phyloP scores from a whole-genome alignment of 1,140 invertebrate genomes.

The Camponotus vicinus region DNA sequence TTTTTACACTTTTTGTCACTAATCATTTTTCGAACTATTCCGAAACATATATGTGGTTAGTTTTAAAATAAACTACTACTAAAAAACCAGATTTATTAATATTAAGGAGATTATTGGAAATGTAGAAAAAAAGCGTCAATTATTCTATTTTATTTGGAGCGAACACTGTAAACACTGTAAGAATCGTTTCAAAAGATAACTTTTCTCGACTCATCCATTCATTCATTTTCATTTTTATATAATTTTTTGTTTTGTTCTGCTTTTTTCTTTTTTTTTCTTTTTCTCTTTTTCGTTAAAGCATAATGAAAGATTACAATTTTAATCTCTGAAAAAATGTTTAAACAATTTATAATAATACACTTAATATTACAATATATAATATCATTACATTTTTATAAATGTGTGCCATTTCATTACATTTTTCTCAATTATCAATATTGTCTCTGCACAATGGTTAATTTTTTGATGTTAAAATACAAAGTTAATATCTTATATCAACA shows the following conservation, averaged over 20 bases:
- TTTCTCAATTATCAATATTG: neutral
- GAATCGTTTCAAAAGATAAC: conserved; percentile 1
- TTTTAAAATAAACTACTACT: neutral
- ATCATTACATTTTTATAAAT: conserved; percentile 2
- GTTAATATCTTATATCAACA: conserved; percentile 22
- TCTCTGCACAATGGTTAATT: conserved; percentile 39
- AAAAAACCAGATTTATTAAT: neutral
- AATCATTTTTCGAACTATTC: conserved; percentile 12
- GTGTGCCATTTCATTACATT: conserved; percentile 28
- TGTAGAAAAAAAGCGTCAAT: neutral
- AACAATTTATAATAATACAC: neutral
- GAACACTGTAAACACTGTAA: neutral
- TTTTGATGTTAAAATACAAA: neutral
- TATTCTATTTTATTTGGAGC: neutral
- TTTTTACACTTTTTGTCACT: neutral
- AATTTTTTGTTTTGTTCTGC: neutral
- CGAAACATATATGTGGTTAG: neutral
- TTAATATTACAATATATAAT: neutral
- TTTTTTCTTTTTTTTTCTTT: too few species aligned
- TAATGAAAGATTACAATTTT: conserved; percentile 20
- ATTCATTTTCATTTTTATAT: conserved; percentile 1
- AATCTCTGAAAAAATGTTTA: conserved; percentile 23
- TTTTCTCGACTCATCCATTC: neutral
- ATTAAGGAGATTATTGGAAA: neutral
- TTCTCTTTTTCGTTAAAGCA: neutral